phyloP scores from a whole-genome alignment of 2,113 vertebrate genomes.

The Bufo bufo region DNA sequence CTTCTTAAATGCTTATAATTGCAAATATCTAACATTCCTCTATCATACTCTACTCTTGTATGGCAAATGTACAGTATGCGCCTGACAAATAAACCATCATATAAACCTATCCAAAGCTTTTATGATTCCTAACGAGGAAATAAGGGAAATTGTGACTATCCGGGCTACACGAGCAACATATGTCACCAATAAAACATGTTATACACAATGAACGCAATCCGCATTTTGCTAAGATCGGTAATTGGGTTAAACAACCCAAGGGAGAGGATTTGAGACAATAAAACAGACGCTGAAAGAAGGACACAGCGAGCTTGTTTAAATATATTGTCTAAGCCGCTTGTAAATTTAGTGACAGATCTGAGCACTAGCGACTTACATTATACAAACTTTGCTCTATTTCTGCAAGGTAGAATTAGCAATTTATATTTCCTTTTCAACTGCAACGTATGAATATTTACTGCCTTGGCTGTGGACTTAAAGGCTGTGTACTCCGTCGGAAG shows the following conservation, averaged over 20 bases:
- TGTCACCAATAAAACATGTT: conserved; percentile 27
- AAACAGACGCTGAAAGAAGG: conserved; percentile 30
- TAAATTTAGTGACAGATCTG: conserved; percentile 20
- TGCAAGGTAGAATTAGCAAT: conserved; percentile 1
- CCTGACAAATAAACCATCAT: background rate
- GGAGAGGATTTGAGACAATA: conserved; percentile 41
- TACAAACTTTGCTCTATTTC: conserved; percentile 22
- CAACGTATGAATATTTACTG: background rate
- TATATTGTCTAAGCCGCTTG: conserved; percentile 28
- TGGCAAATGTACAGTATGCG: background rate
- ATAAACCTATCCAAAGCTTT: background rate
- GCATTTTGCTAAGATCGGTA: conserved; percentile 15
- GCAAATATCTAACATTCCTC: background rate
- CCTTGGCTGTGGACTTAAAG: background rate
- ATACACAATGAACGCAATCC: conserved; percentile 27
- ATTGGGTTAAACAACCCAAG: conserved; percentile 49
- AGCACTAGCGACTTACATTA: background rate
- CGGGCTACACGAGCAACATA: conserved; percentile 24
- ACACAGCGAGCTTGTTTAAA: conserved; percentile 15
- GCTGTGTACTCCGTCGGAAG: too few relatives aligned
- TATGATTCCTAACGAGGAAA: conserved; percentile 2
- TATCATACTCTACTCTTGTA: background rate
- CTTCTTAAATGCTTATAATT: too few relatives aligned
- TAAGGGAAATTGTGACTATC: conserved; percentile 15
- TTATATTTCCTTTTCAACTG: conserved; percentile 1